Base-by-base conservation (phyloP, 2,113 vertebrate species). In the Semicossyphus pulcher region DNA sequence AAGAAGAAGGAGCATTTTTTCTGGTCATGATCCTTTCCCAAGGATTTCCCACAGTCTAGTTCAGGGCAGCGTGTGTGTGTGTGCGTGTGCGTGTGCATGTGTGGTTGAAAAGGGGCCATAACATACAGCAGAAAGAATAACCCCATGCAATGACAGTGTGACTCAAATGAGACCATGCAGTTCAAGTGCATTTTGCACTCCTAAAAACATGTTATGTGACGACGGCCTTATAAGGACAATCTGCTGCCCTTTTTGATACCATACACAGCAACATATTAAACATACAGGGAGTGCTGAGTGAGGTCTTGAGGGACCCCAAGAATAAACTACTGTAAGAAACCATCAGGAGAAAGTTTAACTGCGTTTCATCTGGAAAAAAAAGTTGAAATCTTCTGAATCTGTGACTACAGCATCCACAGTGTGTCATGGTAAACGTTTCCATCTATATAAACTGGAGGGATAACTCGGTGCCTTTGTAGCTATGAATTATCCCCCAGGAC, bases 31-130 rank as follows among this genome's bases (percentile, higher is more conserved):
- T 80, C 80, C 71, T 84, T 86, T 86, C 78, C 80, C 84, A 83
- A 81, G 77, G 79, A 88, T 86, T 92, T 92, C 88, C 85, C 91
- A 92, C 88, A 86, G 73, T 85, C 56, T 64, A 42, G 54, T 58
- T 83, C 21, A 45, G 66, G 74, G 63, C 36, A 68, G 57, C 16
- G 20, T 48, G 14, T 34, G 29, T 26, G 23, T 18, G 23, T 16
- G 47, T 41, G 34, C 7, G 48, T 29, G 11, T 39, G 23, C 15
- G 15, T 41, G 28, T 28, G 25, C 20, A 37, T 41, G 60, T n/a
- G 37, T 47, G 60, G 25, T 11, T 32, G 32, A 36, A 10, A 18
- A 29, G 9, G 26, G 25, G 23, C 42, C 47, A 42, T 65, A 28
- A 14, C 62, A 59, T 29, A 69, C 32, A 73, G 54, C 42, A 61